Percentiles rank a stretch among this genome's conserved stretches.
These are phyloP conservation scores for Spea bombifrons DNA, from an alignment of 2,113 vertebrate genomes.

Conservation along the genomic window DNA sequence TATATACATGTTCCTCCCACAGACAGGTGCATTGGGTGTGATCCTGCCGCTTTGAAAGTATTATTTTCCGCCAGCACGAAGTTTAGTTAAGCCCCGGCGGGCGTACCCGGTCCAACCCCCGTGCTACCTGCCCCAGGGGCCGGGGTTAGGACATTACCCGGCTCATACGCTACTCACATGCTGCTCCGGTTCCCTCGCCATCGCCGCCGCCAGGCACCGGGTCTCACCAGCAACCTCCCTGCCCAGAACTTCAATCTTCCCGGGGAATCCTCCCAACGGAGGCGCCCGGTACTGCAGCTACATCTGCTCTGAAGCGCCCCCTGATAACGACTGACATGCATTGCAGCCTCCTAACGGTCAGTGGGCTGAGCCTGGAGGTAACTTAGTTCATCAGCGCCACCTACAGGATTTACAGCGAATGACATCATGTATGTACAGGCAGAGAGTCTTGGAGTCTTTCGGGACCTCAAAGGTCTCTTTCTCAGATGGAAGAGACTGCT, in stretches of 20 bases:
- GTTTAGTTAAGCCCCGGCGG: too few relatives aligned
- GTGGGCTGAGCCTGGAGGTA: background rate
- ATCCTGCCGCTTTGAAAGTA: too few relatives aligned
- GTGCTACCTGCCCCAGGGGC: too few relatives aligned
- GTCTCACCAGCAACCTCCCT: slow-evolving; percentile 28
- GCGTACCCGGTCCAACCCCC: too few relatives aligned
- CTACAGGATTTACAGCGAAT: background rate
- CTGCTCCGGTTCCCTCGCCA: background rate
- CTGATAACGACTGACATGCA: background rate
- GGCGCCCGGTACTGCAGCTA: slow-evolving; percentile 29
- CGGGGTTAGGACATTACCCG: too few relatives aligned
- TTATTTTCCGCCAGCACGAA: too few relatives aligned
- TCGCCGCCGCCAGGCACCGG: background rate
- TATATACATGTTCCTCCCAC: too few relatives aligned
- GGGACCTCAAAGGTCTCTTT: too few relatives aligned
- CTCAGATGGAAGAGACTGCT: too few relatives aligned
- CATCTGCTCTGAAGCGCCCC: background rate
- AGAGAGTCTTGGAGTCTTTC: too few relatives aligned
- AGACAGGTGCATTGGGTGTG: too few relatives aligned
- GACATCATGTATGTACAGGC: too few relatives aligned
- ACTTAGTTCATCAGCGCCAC: background rate
- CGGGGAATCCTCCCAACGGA: slow-evolving; percentile 25
- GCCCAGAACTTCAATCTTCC: slow-evolving; percentile 27
- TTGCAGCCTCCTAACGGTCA: background rate
- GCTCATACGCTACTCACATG: background rate